Base-by-base conservation (phyloP, 2,888 invertebrate species). In the Ectemnius continuus region DNA sequence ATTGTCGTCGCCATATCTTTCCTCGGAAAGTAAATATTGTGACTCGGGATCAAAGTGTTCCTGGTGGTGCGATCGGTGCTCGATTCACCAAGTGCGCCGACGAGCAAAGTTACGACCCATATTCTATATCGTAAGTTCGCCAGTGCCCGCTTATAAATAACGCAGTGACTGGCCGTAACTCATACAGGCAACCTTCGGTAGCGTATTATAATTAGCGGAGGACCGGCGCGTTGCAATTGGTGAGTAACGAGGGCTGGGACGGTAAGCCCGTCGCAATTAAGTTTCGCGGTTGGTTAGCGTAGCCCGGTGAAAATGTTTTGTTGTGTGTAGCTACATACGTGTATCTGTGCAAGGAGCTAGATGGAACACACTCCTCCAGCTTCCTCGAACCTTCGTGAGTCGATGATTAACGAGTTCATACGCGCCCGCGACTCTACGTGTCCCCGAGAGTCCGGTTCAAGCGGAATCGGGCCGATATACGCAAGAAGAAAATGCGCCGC, bases 161-260 rank as follows among this genome's bases (percentile, higher is more conserved):
- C 70, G 71, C 61, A 45, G 47, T 45, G 16, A 20, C 36, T 28
- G 67, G 58, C 68, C 57, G 76, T 78, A 82, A 82, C 61, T 82
- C 73, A 79, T 68, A 36, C 36, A 67, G 48, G 45, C 63, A 78
- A 62, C 82, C 82, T 82, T 82, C 80, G 75, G 69, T 78, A 76
- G 80, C 80, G 52, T 80, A 82, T 82, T 82, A 80, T 76, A 82
- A 82, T 82, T 80, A 78, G 4, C 52, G 52, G 36, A 36, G 36
- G 36, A 11, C 60, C 36, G 16, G 23, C 47, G 65, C 36, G 66
- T 61, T 46, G 67, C 66, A 67, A 70, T 75, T 52, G 60, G 69
- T 74, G 74, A 77, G 68, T 72, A 79, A 82, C 73, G 75, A 56
- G 46, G 70, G 20, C 14, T 58, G 28, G 67, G 47, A 61, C 18